Conservation (phyloP, 1,140 invertebrate species). For the Reticulitermes speratus region DNA sequence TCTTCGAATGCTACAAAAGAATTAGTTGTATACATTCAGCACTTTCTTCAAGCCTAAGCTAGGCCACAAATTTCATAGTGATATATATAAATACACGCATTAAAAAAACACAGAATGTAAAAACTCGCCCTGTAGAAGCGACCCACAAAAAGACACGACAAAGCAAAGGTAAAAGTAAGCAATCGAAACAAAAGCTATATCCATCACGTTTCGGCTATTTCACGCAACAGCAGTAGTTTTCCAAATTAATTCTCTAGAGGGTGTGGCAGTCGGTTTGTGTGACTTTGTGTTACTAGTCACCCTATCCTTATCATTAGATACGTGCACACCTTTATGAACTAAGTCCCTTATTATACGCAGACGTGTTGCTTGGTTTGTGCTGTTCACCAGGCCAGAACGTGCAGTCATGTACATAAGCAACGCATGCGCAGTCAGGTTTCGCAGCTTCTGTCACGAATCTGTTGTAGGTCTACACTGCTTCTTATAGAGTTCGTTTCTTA, state of each 20-base stretch:
- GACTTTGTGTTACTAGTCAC: neutral
- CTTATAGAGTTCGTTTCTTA: too few relatives aligned
- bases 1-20: too few relatives aligned
- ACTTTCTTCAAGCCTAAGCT: too few relatives aligned
- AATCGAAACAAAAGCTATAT: neutral
- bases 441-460: too few relatives aligned
- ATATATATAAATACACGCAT: too few relatives aligned
- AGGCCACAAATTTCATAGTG: too few relatives aligned
- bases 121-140: neutral
- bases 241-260: constrained; percentile 5
- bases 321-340: too few relatives aligned
- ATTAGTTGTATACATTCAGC: too few relatives aligned
- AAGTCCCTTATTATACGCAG: neutral
- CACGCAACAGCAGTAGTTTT: constrained; percentile 14
- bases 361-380: neutral
- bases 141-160: neutral
- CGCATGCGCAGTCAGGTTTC: neutral
- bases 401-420: neutral
- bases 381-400: neutral
- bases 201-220: neutral
- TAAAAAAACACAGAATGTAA: too few relatives aligned
- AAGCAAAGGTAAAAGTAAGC: neutral
- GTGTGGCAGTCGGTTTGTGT: constrained; percentile 9
- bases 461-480: too few relatives aligned
- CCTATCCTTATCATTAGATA: too few relatives aligned